Evolutionary conservation across 2,113 vertebrate species (phyloP).

Genomic region (Morone saxatilis): DNA sequence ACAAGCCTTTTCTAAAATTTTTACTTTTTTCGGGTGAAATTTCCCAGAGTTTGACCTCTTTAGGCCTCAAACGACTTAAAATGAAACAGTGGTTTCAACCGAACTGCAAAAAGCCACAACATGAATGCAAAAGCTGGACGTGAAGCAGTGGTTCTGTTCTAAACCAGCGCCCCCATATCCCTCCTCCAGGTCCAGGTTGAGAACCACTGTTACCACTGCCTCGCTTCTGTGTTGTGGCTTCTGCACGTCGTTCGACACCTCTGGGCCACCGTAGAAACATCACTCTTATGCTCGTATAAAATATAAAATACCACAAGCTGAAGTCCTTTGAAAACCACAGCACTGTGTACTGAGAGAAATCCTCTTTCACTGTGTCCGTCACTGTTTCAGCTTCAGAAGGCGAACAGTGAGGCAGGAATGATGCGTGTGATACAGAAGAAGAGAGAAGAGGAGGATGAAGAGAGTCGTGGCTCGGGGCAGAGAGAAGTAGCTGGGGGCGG

Average conservation of each 20-base stretch:
- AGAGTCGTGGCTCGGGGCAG: slow-evolving; percentile 56
- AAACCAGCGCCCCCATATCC: too few relatives aligned
- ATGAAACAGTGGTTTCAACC: too few relatives aligned
- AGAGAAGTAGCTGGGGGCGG: slow-evolving; percentile 66
- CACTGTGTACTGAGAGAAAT: not conserved
- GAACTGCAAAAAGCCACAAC: too few relatives aligned
- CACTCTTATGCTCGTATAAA: too few relatives aligned
- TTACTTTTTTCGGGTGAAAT: too few relatives aligned
- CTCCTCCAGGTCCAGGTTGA: too few relatives aligned
- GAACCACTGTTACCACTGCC: too few relatives aligned
- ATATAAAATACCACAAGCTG: not conserved
- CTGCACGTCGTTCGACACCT: too few relatives aligned
- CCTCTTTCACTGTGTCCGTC: not conserved
- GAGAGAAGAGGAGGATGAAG: slow-evolving; percentile 33
- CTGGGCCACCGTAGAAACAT: too few relatives aligned
- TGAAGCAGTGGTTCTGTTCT: too few relatives aligned
- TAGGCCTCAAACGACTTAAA: not conserved
- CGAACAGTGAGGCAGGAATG: not conserved
- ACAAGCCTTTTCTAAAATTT: not conserved
- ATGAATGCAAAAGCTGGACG: too few relatives aligned
- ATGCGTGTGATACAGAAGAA: slow-evolving; percentile 11
- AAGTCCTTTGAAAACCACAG: not conserved
- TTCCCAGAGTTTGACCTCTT: not conserved
- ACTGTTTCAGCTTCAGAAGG: slow-evolving; percentile 47
- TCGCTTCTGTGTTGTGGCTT: too few relatives aligned